phyloP scores from a whole-genome alignment of 92 coral and sea anemone species.

The Porites divaricata region DNA sequence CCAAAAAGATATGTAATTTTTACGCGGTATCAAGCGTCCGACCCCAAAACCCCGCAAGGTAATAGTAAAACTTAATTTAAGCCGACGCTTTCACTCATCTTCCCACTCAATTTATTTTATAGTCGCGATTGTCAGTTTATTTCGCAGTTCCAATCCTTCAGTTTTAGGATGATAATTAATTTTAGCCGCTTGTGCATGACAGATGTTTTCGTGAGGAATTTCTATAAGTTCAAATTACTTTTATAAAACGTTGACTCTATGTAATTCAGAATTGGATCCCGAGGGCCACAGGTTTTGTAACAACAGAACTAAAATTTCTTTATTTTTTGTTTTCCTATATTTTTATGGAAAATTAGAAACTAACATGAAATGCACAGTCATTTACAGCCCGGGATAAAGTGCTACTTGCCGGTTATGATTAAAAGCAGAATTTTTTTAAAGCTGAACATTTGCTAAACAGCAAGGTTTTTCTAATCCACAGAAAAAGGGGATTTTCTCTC shows the following conservation, averaged over 20 bases:
- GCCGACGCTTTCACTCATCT: background rate
- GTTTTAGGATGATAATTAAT: background rate
- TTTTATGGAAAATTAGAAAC: background rate
- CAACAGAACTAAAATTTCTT: background rate
- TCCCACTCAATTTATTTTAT: background rate
- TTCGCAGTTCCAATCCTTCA: background rate
- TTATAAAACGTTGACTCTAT: background rate
- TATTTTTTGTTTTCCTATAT: no score
- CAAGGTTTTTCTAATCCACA: background rate
- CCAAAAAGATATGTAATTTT: no score
- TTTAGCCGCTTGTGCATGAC: background rate
- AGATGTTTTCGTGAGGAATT: background rate
- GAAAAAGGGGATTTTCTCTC: background rate
- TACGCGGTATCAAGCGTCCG: background rate
- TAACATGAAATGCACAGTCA: no score
- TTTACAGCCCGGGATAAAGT: no score
- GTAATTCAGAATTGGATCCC: background rate
- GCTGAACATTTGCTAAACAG: background rate
- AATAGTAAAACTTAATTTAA: no score
- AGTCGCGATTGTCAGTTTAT: background rate
- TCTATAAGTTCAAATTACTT: background rate
- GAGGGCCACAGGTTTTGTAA: background rate
- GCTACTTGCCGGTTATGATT: no score
- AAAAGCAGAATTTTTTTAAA: no score
- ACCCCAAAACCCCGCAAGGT: background rate